Base-by-base conservation (phyloP, 2,797 vertebrate genomes). In the Anas bahamensis region DNA sequence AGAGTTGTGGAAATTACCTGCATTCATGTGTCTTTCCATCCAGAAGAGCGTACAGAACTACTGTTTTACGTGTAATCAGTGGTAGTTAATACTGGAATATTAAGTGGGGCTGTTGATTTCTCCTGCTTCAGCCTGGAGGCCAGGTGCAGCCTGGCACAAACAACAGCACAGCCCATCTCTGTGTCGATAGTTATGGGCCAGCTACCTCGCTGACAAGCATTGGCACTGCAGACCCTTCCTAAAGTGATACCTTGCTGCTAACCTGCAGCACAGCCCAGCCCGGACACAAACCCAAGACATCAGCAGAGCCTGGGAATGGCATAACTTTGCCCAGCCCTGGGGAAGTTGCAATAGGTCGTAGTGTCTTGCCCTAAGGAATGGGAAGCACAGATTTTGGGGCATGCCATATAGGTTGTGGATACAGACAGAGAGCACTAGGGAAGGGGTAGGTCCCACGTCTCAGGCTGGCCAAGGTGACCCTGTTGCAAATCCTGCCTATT, bases 401-500 rank as follows among this genome's bases (percentile, higher is more conserved):
- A 55, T 71, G 53, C 79, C 29, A 7, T 17, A 33, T 17, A 33
- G 31, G 17, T 13, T 53, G 17, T 10, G 35, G 57, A n/a, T 64
- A 14, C 16, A 73, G 63, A 76, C 39, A 11, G 31, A 35, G 26
- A 90, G 50, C 73, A 64, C 83, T 35, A 14, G 3, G 5, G 64
- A 56, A 65, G 33, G 71, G 35, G 10, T 72, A 86, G 44, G 41
- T 92, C 60, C 60, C 68, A 17, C 4, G 0, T 86, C 87, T 93
- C 29, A 73, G 17, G 53, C 91, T 74, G 83, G 77, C 71, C 81
- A 89, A 84, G 93, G 85, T 96, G 94, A 96, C 96, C 93, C 92
- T 94, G 83, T 78, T 70, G 68, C 18, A 11, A 63, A 75, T 96
- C 64, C 80, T 91, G n/a, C 22, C 7, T 48, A 24, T 66, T 70